Percentiles rank a stretch among this genome's conserved stretches.
These are phyloP conservation scores for Huso huso DNA, from an alignment of 2,797 vertebrate species.

Conservation along the genomic window DNA sequence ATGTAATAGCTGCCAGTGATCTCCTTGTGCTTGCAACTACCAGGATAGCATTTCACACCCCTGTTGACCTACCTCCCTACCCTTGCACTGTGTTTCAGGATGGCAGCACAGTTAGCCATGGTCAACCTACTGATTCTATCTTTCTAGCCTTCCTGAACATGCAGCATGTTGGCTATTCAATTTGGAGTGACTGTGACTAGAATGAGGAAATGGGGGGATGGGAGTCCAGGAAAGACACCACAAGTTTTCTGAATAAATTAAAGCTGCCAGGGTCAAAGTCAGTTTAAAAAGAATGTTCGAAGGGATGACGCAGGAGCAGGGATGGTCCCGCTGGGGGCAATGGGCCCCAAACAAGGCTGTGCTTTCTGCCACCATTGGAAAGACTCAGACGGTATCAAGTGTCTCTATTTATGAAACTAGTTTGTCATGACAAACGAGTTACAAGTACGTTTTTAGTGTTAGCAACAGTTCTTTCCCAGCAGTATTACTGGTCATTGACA, in stretches of 20 bases:
- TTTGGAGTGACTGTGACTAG: background rate
- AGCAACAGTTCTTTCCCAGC: too few relatives aligned
- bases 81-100: background rate
- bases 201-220: background rate
- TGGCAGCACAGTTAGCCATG: background rate
- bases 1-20: background rate
- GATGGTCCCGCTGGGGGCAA: background rate
- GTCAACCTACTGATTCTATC: background rate
- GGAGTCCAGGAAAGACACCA: background rate
- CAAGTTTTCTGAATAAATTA: background rate
- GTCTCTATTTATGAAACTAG: too few relatives aligned
- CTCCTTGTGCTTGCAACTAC: background rate
- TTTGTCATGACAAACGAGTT: too few relatives aligned
- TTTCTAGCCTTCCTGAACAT: too few relatives aligned
- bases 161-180: too few relatives aligned
- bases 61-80: background rate
- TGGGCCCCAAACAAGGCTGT: background rate
- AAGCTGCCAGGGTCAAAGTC: background rate
- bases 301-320: background rate
- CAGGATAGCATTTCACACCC: too few relatives aligned
- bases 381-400: background rate
- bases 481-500: too few relatives aligned
- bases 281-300: background rate
- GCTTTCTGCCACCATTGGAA: background rate
- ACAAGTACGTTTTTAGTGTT: too few relatives aligned